These are phyloP conservation scores for Nasonia longicornis DNA, from an alignment of 1,140 invertebrate genomes.

Conservation along the genomic window DNA sequence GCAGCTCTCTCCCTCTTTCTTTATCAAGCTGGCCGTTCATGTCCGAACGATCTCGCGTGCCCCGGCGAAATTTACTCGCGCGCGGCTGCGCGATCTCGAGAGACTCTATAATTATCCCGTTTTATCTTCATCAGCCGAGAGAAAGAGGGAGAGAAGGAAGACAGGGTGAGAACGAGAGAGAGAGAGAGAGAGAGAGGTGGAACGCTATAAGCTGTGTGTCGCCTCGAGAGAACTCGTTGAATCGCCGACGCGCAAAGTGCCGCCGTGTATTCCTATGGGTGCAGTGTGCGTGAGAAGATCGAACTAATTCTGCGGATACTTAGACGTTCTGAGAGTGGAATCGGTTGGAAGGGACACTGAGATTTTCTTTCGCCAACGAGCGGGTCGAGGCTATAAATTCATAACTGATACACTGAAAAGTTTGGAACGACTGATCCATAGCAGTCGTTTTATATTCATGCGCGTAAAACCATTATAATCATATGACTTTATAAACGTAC, in stretches of 20 bases:
- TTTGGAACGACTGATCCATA: too few relatives aligned
- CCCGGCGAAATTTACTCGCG: conserved; percentile 65
- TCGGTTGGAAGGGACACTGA: neutral
- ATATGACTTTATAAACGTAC: too few relatives aligned
- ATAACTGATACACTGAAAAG: too few relatives aligned
- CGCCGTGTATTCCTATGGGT: neutral
- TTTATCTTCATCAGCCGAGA: conserved; percentile 65
- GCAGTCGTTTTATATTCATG: too few relatives aligned
- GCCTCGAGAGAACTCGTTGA: conserved; percentile 32
- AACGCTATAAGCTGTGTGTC: conserved; percentile 1
- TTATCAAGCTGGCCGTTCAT: conserved; percentile 58
- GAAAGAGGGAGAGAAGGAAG: conserved; percentile 12
- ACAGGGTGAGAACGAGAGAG: neutral
- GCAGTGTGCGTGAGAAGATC: neutral
- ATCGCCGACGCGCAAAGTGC: conserved; percentile 32
- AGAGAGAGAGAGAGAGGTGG: neutral
- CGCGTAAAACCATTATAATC: too few relatives aligned
- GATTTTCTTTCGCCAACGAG: neutral
- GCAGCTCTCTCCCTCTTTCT: conserved; percentile 50
- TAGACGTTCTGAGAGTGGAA: neutral
- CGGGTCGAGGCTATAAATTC: too few relatives aligned
- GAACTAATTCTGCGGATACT: neutral
- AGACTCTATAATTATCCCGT: conserved; percentile 69
- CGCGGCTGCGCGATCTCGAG: conserved; percentile 63
- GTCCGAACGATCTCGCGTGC: conserved; percentile 65